These are phyloP conservation scores for Gobio occitaniae DNA, from an alignment of 2,797 vertebrate species.

Conservation along the genomic window DNA sequence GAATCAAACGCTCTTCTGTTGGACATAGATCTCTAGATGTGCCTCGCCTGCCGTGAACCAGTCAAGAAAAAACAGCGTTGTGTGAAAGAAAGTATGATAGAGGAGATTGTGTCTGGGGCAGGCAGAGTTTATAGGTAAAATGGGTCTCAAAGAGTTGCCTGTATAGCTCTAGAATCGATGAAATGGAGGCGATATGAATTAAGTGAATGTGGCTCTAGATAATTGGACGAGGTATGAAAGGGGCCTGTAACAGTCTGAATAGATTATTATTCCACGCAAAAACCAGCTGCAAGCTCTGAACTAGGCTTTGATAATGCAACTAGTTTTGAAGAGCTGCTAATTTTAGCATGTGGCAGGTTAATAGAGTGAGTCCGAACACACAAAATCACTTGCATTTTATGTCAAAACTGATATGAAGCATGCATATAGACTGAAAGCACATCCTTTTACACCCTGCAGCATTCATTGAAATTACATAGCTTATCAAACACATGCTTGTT, in stretches of 20 bases:
- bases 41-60: constrained; percentile 34
- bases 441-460: constrained; percentile 46
- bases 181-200: constrained; percentile 47
- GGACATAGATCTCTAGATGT: constrained; percentile 46
- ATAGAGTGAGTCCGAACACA: constrained; percentile 11
- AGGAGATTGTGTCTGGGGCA: constrained; percentile 32
- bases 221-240: constrained; percentile 39
- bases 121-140: constrained; percentile 50
- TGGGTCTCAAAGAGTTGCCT: constrained; percentile 46
- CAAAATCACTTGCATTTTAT: not conserved
- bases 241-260: constrained; percentile 6
- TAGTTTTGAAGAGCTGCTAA: constrained; percentile 29
- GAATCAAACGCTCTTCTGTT: constrained; percentile 59
- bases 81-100: constrained; percentile 24
- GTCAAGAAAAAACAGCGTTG: constrained; percentile 56
- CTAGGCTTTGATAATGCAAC: constrained; percentile 31
- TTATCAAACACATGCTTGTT: constrained; percentile 65
- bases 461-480: constrained; percentile 51
- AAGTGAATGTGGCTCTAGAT: constrained; percentile 33
- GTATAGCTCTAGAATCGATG: constrained; percentile 39
- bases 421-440: constrained; percentile 32
- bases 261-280: constrained; percentile 30
- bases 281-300: constrained; percentile 37
- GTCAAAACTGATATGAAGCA: constrained; percentile 10
- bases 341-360: constrained; percentile 37